These are phyloP conservation scores for rat (Rattus norvegicus) DNA, from an alignment of 2,113 vertebrate species.

Conservation along the genomic window DNA sequence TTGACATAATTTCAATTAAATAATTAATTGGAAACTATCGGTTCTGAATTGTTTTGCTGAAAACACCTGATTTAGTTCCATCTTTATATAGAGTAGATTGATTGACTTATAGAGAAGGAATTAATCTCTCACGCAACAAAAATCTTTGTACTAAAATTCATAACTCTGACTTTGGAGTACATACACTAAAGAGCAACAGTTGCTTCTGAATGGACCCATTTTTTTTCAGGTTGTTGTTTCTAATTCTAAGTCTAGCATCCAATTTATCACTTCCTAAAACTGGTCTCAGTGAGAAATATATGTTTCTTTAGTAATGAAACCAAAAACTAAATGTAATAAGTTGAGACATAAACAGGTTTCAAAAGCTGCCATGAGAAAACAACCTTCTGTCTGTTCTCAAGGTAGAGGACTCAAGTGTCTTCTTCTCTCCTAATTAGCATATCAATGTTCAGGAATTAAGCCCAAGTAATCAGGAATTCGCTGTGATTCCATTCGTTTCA, in stretches of 20 bases:
- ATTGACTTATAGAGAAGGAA: neutral
- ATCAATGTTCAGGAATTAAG: neutral
- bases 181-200: neutral
- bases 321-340: neutral
- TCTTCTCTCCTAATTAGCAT: neutral
- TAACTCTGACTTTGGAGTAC: neutral
- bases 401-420: no score
- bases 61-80: neutral
- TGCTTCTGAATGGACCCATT: neutral
- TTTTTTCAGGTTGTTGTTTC: neutral
- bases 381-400: neutral
- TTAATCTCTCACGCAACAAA: neutral
- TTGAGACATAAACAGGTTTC: neutral
- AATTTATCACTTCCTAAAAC: neutral
- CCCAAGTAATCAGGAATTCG: no score
- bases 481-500: neutral
- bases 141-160: neutral
- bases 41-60: neutral
- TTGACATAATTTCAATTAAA: neutral
- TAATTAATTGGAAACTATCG: slow-evolving; percentile 32
- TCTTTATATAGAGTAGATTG: neutral
- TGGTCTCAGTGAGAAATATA: neutral
- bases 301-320: neutral
- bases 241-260: neutral
- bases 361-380: neutral